phyloP scores from a whole-genome alignment of 2,888 invertebrate species.

The Hirtodrosophila trivittata region DNA sequence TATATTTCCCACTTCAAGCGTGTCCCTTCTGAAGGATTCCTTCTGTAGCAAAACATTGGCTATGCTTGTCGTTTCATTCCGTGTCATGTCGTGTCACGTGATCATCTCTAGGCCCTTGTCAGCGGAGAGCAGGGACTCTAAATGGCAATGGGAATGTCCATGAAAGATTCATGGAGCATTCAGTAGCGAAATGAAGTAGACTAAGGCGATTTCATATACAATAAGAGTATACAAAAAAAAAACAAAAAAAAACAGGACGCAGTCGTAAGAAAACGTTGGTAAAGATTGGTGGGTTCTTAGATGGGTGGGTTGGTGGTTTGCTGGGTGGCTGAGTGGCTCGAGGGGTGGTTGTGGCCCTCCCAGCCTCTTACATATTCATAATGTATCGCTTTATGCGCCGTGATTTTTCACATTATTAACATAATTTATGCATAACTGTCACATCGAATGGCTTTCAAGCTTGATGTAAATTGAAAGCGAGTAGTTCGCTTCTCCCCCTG shows the following conservation, averaged over 20 bases:
- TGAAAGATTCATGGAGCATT: conserved; percentile 72
- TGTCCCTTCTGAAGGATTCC: too few species aligned
- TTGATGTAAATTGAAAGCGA: conserved; percentile 70
- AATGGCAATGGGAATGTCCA: conserved; percentile 49
- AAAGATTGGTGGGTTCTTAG: conserved; percentile 1
- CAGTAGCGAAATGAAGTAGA: conserved; percentile 49
- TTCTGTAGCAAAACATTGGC: too few species aligned
- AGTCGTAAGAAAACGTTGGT: conserved; percentile 8
- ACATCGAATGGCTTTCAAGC: conserved; percentile 76
- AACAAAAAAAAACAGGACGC: conserved; percentile 29
- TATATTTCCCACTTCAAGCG: too few species aligned
- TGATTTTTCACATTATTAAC: conserved; percentile 82
- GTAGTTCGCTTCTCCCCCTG: too few species aligned
- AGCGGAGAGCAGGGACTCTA: conserved; percentile 22
- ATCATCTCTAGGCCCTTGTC: background rate
- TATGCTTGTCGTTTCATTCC: background rate
- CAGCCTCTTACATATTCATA: conserved; percentile 78
- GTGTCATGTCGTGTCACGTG: background rate
- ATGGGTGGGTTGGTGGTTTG: conserved; percentile 1
- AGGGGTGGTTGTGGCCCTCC: background rate
- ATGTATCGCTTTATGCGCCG: conserved; percentile 60
- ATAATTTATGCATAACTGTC: conserved; percentile 84
- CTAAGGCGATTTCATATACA: conserved; percentile 61
- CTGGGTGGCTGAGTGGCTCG: background rate
- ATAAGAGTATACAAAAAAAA: conserved; percentile 17